Evolutionary conservation across 1,140 invertebrate species (phyloP).

Genomic region (Conus betulinus): DNA sequence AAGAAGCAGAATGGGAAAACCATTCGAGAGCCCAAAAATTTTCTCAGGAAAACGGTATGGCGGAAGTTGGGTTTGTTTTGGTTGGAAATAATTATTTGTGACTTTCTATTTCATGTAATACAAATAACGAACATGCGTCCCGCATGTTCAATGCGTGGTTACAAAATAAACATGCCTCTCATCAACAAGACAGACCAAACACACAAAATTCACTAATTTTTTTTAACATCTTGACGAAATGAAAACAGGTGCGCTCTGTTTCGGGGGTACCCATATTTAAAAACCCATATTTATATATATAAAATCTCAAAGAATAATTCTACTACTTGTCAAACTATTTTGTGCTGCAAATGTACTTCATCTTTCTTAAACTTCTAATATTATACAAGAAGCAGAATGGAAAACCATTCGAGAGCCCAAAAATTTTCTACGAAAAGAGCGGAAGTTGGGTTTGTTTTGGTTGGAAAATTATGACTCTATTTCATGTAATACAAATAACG

Average conservation of each 20-base stretch:
- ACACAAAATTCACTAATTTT: background rate
- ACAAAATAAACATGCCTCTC: conserved; percentile 7
- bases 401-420: too few species aligned
- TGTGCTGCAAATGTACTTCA: too few species aligned
- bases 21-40: too few species aligned
- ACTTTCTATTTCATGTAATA: background rate
- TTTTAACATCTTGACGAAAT: background rate
- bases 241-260: background rate
- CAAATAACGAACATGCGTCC: background rate
- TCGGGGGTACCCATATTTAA: background rate
- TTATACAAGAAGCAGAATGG: too few species aligned
- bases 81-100: background rate
- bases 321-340: too few species aligned
- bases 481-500: background rate
- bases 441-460: conserved; percentile 7
- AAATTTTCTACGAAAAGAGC: too few species aligned
- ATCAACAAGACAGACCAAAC: conserved; percentile 8
- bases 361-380: too few species aligned
- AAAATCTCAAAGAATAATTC: too few species aligned
- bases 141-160: background rate
- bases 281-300: background rate
- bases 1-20: too few species aligned
- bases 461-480: background rate
- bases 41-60: background rate
- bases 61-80: conserved; percentile 10